Base-by-base conservation (phyloP, 2,888 invertebrate genomes). In the Dusona sp. region DNA sequence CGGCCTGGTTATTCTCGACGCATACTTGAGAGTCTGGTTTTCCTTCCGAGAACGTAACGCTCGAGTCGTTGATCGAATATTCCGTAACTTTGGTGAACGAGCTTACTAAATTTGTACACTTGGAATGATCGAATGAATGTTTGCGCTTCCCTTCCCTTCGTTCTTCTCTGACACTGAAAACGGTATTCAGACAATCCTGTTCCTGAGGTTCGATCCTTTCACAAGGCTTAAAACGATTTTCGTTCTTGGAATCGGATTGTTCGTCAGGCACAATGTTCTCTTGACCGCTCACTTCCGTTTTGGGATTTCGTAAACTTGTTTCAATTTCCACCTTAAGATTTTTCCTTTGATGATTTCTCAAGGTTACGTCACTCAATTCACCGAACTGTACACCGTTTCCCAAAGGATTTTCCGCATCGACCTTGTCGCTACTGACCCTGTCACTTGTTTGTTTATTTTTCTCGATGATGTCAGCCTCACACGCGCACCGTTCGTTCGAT, bases 1-100 rank as follows among this genome's bases (percentile, higher is more conserved):
- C 81, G 9, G 73, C 45, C 78, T 87, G 88, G 87, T 87, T 88
- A 86, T 86, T 87, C 84, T 87, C 88, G 87, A 81, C 88, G 57
- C 64, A 73, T 61, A 80, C 86, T 84, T 84, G 84, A 86, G 73
- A 74, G 54, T 73, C 74, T 68, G 72, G 54, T 84, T 51, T 74
- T 42, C 29, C 82, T 65, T 79, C 68, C 68, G 68, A 73, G 70
- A 73, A 51, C 38, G 36, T 61, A 57, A 45, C 57, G 61, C 75
- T 77, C 57, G 79, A 75, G 36, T 75, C 77, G 54, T 73, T 65
- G 84, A 84, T 82, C 82, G 75, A 82, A 81, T 73, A 75, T 65
- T 79, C 70, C 42, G 38, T 29, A 36, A 29, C 51, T 57, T 64
- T 51, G 42, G 13, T 36, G 45, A 79, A 45, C 57, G 77, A 64